phyloP scores from a whole-genome alignment of 2,888 invertebrate species.

The Microchrysa polita region DNA sequence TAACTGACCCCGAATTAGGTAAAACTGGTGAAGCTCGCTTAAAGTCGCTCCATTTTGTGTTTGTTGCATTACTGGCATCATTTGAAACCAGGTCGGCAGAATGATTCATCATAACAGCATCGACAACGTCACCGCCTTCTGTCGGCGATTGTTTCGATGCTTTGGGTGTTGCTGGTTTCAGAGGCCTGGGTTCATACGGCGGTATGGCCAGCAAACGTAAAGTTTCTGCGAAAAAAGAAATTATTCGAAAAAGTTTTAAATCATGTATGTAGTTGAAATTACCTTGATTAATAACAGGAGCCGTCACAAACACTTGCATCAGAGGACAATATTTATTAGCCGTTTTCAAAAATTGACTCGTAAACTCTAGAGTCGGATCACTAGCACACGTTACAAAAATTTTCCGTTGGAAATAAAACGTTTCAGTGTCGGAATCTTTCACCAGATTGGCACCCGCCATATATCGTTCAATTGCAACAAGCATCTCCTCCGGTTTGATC shows the following conservation, averaged over 20 bases:
- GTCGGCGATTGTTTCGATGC: slow-evolving; percentile 41
- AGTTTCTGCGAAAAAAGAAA: slow-evolving; percentile 59
- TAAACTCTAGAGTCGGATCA: slow-evolving; percentile 61
- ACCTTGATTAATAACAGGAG: slow-evolving; percentile 73
- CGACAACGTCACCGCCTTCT: slow-evolving; percentile 58
- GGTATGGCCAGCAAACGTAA: slow-evolving; percentile 67
- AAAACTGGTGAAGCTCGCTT: slow-evolving; percentile 48
- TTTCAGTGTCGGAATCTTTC: slow-evolving; percentile 60
- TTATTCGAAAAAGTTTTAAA: slow-evolving; percentile 1
- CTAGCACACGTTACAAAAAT: slow-evolving; percentile 65
- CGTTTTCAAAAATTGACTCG: slow-evolving; percentile 60
- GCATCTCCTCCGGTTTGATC: slow-evolving; percentile 62
- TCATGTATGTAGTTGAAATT: slow-evolving; percentile 54
- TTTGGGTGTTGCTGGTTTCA: slow-evolving; percentile 46
- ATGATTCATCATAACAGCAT: slow-evolving; percentile 60
- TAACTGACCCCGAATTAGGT: slow-evolving; percentile 53
- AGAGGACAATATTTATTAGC: slow-evolving; percentile 67
- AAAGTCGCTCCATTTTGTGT: slow-evolving; percentile 43
- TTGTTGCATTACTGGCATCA: slow-evolving; percentile 6
- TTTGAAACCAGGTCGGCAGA: slow-evolving; percentile 19
- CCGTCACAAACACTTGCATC: slow-evolving; percentile 70
- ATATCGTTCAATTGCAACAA: slow-evolving; percentile 64
- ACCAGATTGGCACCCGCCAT: slow-evolving; percentile 61
- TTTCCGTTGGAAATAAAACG: slow-evolving; percentile 59
- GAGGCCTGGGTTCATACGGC: slow-evolving; percentile 55